Conservation (phyloP, 2,113 vertebrate species). For the Sterna hirundo region DNA sequence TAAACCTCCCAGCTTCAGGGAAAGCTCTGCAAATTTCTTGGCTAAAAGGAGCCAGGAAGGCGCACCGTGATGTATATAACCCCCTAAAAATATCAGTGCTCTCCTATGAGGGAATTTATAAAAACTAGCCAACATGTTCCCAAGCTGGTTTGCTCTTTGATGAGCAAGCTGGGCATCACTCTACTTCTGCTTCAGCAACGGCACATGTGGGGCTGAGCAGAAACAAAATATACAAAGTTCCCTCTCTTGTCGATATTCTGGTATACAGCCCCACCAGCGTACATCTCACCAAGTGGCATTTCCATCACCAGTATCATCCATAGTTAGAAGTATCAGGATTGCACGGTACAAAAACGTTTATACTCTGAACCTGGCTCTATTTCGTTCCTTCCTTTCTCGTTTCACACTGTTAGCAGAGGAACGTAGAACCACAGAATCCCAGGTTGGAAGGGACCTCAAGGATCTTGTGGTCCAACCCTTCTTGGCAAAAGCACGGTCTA, state of each 20-base stretch:
- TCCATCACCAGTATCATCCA: too few relatives aligned
- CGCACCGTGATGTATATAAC: background rate
- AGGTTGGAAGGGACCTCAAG: background rate
- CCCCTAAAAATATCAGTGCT: background rate
- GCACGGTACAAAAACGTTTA: too few relatives aligned
- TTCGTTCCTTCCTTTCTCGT: background rate
- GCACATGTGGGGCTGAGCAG: rapidly evolving
- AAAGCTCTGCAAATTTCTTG: background rate
- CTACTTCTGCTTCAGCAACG: rapidly evolving
- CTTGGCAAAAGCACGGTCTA: background rate
- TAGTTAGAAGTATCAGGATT: rapidly evolving
- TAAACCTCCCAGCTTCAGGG: background rate
- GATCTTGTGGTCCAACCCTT: background rate
- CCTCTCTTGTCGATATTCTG: background rate
- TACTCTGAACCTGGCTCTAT: rapidly evolving
- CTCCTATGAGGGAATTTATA: background rate
- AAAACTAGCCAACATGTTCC: background rate
- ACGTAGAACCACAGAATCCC: background rate
- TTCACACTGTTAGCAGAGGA: background rate
- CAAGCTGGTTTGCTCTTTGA: background rate
- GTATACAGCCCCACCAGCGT: background rate
- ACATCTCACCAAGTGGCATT: background rate
- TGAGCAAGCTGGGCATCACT: background rate
- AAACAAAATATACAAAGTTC: too few relatives aligned
- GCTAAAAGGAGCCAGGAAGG: background rate